Conservation (phyloP, 2,797 vertebrate species). For the Argya squamiceps region DNA sequence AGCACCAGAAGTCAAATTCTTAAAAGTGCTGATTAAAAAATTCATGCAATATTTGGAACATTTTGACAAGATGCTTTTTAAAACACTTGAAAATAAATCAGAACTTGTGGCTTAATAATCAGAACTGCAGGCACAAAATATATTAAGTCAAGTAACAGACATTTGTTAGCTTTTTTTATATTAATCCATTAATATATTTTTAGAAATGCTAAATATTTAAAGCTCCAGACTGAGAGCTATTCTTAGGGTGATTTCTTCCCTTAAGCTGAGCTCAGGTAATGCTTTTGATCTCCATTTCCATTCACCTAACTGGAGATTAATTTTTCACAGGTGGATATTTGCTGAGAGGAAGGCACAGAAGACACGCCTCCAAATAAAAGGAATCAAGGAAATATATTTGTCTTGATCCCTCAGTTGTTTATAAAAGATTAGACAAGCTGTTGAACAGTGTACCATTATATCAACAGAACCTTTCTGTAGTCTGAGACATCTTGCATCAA, state of each 20-base stretch:
- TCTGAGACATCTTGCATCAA: background rate
- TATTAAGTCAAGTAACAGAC: conserved; percentile 6
- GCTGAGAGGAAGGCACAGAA: background rate
- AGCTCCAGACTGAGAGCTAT: conserved; percentile 32
- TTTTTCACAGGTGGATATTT: background rate
- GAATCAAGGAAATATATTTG: background rate
- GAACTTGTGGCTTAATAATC: conserved; percentile 36
- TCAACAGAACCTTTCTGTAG: background rate
- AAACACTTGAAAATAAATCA: background rate
- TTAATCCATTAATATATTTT: conserved; percentile 46
- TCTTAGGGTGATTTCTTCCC: conserved; percentile 21
- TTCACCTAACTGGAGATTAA: conserved; percentile 26
- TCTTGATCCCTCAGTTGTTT: background rate
- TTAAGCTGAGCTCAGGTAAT: conserved; percentile 54
- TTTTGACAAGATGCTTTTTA: background rate
- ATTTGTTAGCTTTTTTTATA: conserved; percentile 17
- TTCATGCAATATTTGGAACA: background rate
- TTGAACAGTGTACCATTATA: background rate
- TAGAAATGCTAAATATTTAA: conserved; percentile 54
- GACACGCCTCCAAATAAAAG: background rate
- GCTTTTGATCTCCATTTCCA: conserved; percentile 50
- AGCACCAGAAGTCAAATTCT: conserved; percentile 34
- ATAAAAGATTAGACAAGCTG: background rate
- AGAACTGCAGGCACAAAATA: background rate
- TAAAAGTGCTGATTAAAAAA: conserved; percentile 53